These are phyloP conservation scores for Leptinotarsa tumamoca DNA, from an alignment of 2,888 invertebrate genomes.

Conservation along the genomic window DNA sequence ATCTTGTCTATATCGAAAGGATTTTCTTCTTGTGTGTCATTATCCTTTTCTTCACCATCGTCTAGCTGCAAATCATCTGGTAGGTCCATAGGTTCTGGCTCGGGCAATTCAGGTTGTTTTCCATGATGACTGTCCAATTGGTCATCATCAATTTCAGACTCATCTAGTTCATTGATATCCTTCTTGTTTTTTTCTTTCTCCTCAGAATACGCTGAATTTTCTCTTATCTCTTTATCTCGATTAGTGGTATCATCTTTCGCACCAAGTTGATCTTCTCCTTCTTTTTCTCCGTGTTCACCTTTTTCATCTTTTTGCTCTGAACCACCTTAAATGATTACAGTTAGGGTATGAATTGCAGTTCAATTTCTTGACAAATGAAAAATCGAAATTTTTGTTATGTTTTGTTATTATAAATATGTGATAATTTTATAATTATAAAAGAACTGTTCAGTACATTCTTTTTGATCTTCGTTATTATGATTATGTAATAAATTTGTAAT, in stretches of 20 bases:
- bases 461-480: conserved; percentile 68
- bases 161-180: conserved; percentile 87
- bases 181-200: conserved; percentile 69
- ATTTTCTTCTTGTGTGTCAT: conserved; percentile 78
- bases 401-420: background rate
- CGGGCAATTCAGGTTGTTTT: conserved; percentile 80
- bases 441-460: conserved; percentile 66
- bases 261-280: conserved; percentile 78
- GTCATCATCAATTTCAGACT: conserved; percentile 82
- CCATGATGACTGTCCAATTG: conserved; percentile 88
- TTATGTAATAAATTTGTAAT: background rate
- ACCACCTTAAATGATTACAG: conserved; percentile 28
- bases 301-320: conserved; percentile 62
- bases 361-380: background rate
- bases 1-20: conserved; percentile 88
- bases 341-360: too few species aligned
- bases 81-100: conserved; percentile 88
- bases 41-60: conserved; percentile 74
- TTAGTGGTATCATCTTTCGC: conserved; percentile 76
- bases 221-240: conserved; percentile 64
- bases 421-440: background rate
- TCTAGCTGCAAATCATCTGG: conserved; percentile 89
- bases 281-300: conserved; percentile 71
- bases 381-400: background rate
- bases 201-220: conserved; percentile 70